These are phyloP conservation scores for Sorex maritimensis DNA, from an alignment of 2,797 vertebrate species.

Conservation along the genomic window DNA sequence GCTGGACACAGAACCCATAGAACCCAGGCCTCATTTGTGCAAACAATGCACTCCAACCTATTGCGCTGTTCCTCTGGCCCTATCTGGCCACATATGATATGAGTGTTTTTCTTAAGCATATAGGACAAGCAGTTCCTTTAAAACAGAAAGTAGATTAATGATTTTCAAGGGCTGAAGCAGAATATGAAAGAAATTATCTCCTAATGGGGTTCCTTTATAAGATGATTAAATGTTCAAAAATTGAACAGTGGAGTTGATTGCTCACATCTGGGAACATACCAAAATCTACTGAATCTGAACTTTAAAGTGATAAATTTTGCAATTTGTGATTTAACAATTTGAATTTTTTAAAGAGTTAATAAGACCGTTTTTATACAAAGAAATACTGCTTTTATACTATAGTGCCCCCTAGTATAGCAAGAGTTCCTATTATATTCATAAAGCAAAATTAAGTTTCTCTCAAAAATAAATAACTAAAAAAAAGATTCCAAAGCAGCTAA, in stretches of 20 bases:
- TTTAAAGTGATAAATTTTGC: no score
- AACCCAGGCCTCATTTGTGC: no score
- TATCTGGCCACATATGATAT: no score
- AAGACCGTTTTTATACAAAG: not conserved
- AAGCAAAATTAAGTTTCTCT: not conserved
- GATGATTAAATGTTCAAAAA: not conserved
- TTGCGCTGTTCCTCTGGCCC: no score
- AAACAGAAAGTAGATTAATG: not conserved
- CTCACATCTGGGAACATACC: no score
- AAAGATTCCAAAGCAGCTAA: not conserved
- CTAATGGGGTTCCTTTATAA: not conserved
- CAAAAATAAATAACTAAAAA: not conserved
- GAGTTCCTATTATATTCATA: not conserved
- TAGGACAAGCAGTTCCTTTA: not conserved
- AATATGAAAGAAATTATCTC: not conserved
- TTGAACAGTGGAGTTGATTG: no score
- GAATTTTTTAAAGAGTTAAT: no score
- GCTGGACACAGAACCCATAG: no score
- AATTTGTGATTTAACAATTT: no score
- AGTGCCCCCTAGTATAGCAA: not conserved
- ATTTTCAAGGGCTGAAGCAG: not conserved
- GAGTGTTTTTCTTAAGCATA: no score
- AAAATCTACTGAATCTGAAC: not conserved
- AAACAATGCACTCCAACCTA: no score
- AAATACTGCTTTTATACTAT: not conserved